Evolutionary conservation across 1,140 invertebrate genomes (phyloP).

Genomic region (Acromyrmex heyeri): DNA sequence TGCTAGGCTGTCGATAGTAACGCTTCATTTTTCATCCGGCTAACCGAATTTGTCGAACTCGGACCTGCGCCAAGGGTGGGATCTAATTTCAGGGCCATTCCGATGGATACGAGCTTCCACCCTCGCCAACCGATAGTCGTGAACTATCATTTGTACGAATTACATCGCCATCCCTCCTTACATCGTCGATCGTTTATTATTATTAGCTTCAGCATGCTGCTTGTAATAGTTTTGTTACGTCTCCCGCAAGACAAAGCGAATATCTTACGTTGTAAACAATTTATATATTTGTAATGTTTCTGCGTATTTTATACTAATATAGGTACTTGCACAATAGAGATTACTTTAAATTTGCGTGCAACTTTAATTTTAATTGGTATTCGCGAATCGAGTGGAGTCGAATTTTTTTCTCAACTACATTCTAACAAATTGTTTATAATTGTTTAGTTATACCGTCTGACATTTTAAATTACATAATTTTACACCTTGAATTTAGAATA

Average conservation of each 20-base stretch:
- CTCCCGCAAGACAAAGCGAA: neutral
- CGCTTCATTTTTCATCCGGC: constrained; percentile 84
- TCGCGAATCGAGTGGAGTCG: too few relatives aligned
- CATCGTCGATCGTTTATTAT: constrained; percentile 84
- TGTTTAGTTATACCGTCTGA: too few relatives aligned
- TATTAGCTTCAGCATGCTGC: constrained; percentile 79
- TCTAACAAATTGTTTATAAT: too few relatives aligned
- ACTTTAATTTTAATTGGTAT: neutral
- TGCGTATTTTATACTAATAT: neutral
- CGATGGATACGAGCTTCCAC: constrained; percentile 80
- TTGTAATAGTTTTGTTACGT: constrained; percentile 77
- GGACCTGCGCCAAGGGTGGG: constrained; percentile 80
- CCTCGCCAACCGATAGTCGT: constrained; percentile 78
- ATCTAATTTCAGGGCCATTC: constrained; percentile 85
- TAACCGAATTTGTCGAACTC: constrained; percentile 85
- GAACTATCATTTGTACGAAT: constrained; percentile 86
- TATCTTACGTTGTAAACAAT: neutral
- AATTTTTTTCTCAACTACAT: too few relatives aligned
- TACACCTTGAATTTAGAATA: too few relatives aligned
- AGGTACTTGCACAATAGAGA: neutral
- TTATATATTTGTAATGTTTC: neutral
- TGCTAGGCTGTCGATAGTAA: constrained; percentile 56
- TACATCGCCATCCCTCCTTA: constrained; percentile 76
- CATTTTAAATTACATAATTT: too few relatives aligned
- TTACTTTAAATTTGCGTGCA: neutral